Base-by-base conservation (phyloP, 2,888 invertebrate species). In the Stenodera caucasica region DNA sequence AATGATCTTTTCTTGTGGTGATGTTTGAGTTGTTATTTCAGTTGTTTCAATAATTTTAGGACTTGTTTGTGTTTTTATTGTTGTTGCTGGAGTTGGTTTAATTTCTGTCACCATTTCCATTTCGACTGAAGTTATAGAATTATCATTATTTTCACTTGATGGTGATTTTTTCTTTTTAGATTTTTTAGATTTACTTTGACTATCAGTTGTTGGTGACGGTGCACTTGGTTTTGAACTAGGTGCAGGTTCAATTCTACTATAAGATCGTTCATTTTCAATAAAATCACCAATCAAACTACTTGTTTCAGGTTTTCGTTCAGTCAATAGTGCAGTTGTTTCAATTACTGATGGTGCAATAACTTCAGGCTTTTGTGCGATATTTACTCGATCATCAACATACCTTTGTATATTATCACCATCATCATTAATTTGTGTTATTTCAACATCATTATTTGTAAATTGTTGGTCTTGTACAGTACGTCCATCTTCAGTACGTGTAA, bases 401-500 rank as follows among this genome's bases (percentile, higher is more conserved):
- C 80, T 80, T 72, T 73, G 21, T 11, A n/a, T 45, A 18, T 18
- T 40, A 14, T 35, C 14, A 14, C n/a, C 11, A 33, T n/a, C 7
- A 14, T 15, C 12, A 23, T 68, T 66, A 50, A 67, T 68, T 60
- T 66, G 63, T 29, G 70, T 68, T 5, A 70, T 68, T n/a, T 63
- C 63, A 37, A 67, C 61, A 49, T 62, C 67, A 45, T 45, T 45
- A 21, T 4, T 21, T 2, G 4, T 45, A 55, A 77, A 75, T 59
- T 79, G 79, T 63, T 78, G 77, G 49, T 78, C 70, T 64, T 73
- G 69, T 60, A 83, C 79, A 49, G 82, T 78, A 63, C 81, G 79
- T 12, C 82, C 84, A 56, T 85, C 83, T 69, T 84, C 83, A 40
- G 84, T 86, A 73, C 83, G 83, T 0, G 86, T 78, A 15, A 88